Evolutionary conservation across 2,888 invertebrate genomes (phyloP).

Genomic region (Metalampra italica): DNA sequence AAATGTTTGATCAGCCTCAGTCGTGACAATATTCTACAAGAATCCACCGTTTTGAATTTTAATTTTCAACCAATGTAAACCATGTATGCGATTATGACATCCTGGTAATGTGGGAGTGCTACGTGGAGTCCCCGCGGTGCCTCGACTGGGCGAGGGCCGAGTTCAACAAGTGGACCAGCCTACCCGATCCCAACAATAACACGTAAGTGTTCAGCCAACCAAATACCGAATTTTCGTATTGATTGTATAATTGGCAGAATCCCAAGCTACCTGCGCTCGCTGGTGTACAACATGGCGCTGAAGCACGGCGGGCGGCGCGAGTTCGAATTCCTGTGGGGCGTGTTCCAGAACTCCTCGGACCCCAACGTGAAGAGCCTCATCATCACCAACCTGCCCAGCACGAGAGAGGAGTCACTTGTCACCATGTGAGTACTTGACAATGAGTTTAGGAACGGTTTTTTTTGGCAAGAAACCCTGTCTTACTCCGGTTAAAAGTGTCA

Average conservation of each 20-base stretch:
- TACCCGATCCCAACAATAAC: constrained; percentile 14
- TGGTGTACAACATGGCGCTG: constrained; percentile 74
- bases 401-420: constrained; percentile 65
- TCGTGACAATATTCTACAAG: too few species aligned
- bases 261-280: constrained; percentile 80
- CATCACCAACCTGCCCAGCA: constrained; percentile 71
- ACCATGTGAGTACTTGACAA: constrained; percentile 51
- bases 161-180: constrained; percentile 23
- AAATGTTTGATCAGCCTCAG: too few species aligned
- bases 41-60: too few species aligned
- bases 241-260: constrained; percentile 58
- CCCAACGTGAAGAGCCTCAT: constrained; percentile 73
- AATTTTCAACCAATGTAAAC: too few species aligned
- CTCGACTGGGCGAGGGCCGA: constrained; percentile 63
- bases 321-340: constrained; percentile 84
- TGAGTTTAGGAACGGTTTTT: too few species aligned
- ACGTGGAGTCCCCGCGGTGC: constrained; percentile 74
- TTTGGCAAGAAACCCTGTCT: too few species aligned
- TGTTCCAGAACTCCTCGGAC: constrained; percentile 78
- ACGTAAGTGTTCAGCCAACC: too few species aligned
- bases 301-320: constrained; percentile 81
- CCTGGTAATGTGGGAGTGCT: constrained; percentile 79
- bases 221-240: too few species aligned
- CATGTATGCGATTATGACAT: too few species aligned
- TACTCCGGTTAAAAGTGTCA: too few species aligned